Base-by-base conservation (phyloP, 2,888 invertebrate species). In the Acholoe squamosa region DNA sequence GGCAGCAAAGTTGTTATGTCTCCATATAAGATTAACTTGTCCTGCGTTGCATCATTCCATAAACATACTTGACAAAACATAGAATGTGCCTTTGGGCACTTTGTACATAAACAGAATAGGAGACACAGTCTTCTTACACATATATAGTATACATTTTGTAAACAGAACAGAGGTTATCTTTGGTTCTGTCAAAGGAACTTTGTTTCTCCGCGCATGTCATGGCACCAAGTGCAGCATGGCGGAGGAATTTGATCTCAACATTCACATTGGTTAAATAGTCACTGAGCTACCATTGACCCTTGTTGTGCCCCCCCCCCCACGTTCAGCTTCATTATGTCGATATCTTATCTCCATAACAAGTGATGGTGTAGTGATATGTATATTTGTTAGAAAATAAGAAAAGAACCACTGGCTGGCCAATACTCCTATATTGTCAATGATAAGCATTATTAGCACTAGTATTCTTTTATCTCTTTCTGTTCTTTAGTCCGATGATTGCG, bases 281-380 rank as follows among this genome's bases (percentile, higher is more conserved):
- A 3, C 22, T 25, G 71, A 71, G 71, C 71, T 71, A 71, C n/a
- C n/a, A n/a, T n/a, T n/a, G n/a, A 80, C 33, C 34, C 80, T 43
- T 80, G 80, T 80, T 80, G 80, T 80, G 22, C 7, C 3, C 34
- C 31, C n/a, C 7, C 3, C 34, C 31, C n/a, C 54, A 86, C 28
- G 52, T 52, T 86, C 52, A 86, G 54, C 86, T 52, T 54, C 86
- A 86, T 86, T 86, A 54, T 52, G 52, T 54, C 33, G 86, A 54
- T 54, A 43, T 31, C 25, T 54, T 86, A 56, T 86, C 19, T n/a
- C 51, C 25, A 56, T 86, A 52, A 52, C 86, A 56, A 86, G 56
- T 86, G 86, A 56, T 86, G 86, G 86, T 54, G 86, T 86, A 86
- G 86, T 86, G 86, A 86, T 86, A 86, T 86, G 86, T 86, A 86